Percentiles rank a stretch among this genome's conserved stretches.
Evolutionary conservation across 92 coral and sea anemone species (phyloP).

Genomic region (Palythoa grandiflora): DNA sequence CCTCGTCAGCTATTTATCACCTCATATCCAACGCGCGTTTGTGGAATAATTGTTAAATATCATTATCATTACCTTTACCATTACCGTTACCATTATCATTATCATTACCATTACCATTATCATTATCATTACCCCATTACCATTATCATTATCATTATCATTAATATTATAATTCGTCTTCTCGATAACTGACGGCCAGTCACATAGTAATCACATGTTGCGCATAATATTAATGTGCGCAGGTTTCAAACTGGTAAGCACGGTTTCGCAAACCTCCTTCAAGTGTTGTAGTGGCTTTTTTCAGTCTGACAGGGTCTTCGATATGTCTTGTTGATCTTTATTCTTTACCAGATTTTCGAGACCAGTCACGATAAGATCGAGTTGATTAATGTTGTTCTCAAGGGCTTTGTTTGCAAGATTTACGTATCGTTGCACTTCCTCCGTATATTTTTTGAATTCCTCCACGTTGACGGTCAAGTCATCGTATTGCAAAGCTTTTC

Average conservation of each 20-base stretch:
- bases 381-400: background rate
- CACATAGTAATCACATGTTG: too few species aligned
- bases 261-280: background rate
- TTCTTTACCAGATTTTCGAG: background rate
- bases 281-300: background rate
- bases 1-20: too few species aligned
- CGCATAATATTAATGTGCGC: too few species aligned
- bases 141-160: too few species aligned
- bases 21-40: too few species aligned
- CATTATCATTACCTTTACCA: too few species aligned
- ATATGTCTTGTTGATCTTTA: background rate
- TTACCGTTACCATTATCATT: too few species aligned
- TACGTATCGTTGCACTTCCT: background rate
- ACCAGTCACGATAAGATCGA: background rate
- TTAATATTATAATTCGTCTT: too few species aligned
- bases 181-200: too few species aligned
- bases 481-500: background rate
- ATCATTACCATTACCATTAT: too few species aligned
- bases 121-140: too few species aligned
- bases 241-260: background rate
- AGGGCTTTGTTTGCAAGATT: background rate
- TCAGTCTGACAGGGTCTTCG: background rate
- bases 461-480: conserved; percentile 27
- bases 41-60: too few species aligned
- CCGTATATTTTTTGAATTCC: conserved; percentile 21